Evolutionary conservation across 2,888 invertebrate species (phyloP).

Genomic region (Coremacera marginata): DNA sequence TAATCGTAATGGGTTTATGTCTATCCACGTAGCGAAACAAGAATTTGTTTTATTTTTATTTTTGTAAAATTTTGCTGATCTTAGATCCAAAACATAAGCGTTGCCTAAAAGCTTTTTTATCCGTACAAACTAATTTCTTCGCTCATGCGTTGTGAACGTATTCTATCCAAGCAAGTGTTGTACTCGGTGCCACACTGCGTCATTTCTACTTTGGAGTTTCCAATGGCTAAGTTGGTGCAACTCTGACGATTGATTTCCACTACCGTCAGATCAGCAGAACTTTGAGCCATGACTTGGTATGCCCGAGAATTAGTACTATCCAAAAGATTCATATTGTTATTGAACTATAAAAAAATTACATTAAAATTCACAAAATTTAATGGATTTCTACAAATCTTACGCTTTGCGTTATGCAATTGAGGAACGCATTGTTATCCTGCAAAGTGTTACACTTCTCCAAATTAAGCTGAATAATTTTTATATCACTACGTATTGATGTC

Average conservation of each 20-base stretch:
- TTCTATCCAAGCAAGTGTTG: slow-evolving; percentile 46
- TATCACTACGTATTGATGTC: slow-evolving; percentile 45
- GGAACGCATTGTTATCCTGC: slow-evolving; percentile 42
- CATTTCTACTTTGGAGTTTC: slow-evolving; percentile 50
- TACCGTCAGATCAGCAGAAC: slow-evolving; percentile 45
- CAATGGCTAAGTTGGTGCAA: slow-evolving; percentile 51
- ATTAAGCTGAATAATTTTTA: slow-evolving; percentile 47
- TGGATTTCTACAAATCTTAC: slow-evolving; percentile 44
- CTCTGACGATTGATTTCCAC: slow-evolving; percentile 44
- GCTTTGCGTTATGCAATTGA: slow-evolving; percentile 53
- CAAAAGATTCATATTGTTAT: slow-evolving; percentile 52
- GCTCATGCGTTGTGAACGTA: slow-evolving; percentile 35
- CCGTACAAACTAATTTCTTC: too few relatives aligned
- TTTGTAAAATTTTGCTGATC: too few relatives aligned
- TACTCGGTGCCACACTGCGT: slow-evolving; percentile 53
- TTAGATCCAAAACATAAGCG: too few relatives aligned
- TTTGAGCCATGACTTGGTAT: slow-evolving; percentile 48
- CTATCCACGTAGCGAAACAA: too few relatives aligned
- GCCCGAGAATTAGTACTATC: slow-evolving; percentile 52
- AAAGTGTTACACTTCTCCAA: slow-evolving; percentile 50
- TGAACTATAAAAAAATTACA: slow-evolving; percentile 48
- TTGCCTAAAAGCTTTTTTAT: neutral
- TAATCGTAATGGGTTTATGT: too few relatives aligned
- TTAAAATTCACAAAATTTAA: neutral
- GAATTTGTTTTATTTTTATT: too few relatives aligned